These are phyloP conservation scores for Hyposoter didymator DNA, from an alignment of 2,888 invertebrate genomes.

Conservation along the genomic window DNA sequence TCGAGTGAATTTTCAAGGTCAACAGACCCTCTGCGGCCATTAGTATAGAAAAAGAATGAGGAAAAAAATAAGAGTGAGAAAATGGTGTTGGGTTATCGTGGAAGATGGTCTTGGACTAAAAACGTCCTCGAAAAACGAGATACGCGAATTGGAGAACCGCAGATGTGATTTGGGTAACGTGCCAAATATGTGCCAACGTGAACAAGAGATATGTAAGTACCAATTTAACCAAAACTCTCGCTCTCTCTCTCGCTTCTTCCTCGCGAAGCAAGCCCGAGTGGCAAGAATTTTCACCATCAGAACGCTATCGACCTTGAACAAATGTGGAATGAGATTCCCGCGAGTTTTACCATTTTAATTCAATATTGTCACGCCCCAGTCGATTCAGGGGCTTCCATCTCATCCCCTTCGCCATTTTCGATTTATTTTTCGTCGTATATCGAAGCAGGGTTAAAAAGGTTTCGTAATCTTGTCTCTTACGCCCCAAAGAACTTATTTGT, in stretches of 20 bases:
- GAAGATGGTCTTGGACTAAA: conserved; percentile 77
- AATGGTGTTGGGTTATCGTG: conserved; percentile 59
- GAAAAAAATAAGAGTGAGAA: conserved; percentile 25
- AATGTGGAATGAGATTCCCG: conserved; percentile 66
- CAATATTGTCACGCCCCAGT: conserved; percentile 26
- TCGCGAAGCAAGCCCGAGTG: conserved; percentile 43
- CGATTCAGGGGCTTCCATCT: conserved; percentile 2
- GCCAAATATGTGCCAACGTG: conserved; percentile 80
- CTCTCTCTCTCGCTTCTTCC: conserved; percentile 16
- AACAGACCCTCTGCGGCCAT: conserved; percentile 14
- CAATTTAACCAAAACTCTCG: conserved; percentile 77
- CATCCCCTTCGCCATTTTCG: conserved; percentile 2
- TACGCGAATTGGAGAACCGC: conserved; percentile 72
- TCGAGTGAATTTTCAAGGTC: background rate
- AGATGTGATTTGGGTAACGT: conserved; percentile 77
- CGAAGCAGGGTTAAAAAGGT: conserved; percentile 1
- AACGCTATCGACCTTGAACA: conserved; percentile 67
- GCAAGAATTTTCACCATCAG: conserved; percentile 56
- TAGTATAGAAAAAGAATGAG: conserved; percentile 6
- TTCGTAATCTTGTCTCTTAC: background rate
- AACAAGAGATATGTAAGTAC: conserved; percentile 80
- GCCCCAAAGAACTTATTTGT: background rate
- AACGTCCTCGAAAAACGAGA: conserved; percentile 77
- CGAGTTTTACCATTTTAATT: conserved; percentile 26
- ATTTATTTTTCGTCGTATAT: background rate